Evolutionary conservation across 1,140 invertebrate genomes (phyloP), one percentile per base, ranked within the genome.

Genomic region (Aphaenogaster floridana): DNA sequence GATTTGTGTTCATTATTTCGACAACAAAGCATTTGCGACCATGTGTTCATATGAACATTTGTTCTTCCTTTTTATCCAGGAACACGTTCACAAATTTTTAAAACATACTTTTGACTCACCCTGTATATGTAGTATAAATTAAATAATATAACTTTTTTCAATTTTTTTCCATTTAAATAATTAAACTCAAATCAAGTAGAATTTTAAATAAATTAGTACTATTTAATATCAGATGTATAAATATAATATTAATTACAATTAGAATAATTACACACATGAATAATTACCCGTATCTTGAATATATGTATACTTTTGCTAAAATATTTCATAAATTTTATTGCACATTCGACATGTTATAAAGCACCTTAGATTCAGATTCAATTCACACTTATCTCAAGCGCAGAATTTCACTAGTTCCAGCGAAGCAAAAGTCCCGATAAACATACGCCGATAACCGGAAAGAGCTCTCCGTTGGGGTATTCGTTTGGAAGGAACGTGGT

Each of bases 401-500:
- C 3, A 17, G 57, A 34, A 52, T 68, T 74, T 76, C 7, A 21
- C 28, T n/a, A 2, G 28, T 45, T 50, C 6, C 21, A 54, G 9
- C 7, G 45, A n/a, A 21, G 28, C 11, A 50, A 74, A 84, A 76
- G n/a, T 61, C 21, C 45, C 42, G 52, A 74, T 61, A 83, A 84
- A 84, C 69, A 74, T 61, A 61, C 42, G 64, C 50, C 50, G 42
- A 28, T 48, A 84, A 76, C 28, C 13, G n/a, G 64, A 63, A 84
- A 83, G 72, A 76, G 54, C 17, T 61, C 39, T 28, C 48, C 28
- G 9, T 39, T 54, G 42, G 45, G 57, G 42, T 28, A 50, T 54
- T 76, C 69, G 59, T 84, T 63, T 84, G 80, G 59, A 45, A 84
- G 42, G 34, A 39, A 76, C 69, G 52, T n/a, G 79, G 54, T 48